phyloP scores from a whole-genome alignment of 2,888 invertebrate genomes.

The Eulithis testata region DNA sequence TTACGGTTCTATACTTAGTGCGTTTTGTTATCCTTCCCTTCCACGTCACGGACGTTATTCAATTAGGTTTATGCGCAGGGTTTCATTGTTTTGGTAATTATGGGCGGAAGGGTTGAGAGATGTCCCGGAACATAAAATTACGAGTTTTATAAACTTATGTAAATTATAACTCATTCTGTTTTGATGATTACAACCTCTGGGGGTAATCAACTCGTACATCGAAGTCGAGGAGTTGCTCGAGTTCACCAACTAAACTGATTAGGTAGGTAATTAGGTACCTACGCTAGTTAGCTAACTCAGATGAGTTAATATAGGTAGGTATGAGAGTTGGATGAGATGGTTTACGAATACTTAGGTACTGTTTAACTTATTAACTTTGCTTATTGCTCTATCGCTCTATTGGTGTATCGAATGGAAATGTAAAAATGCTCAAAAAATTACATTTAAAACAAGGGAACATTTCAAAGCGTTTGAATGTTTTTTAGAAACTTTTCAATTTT shows the following conservation, averaged over 20 bases:
- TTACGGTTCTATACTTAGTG: slow-evolving; percentile 3
- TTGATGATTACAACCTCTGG: slow-evolving; percentile 8
- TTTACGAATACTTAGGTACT: no score
- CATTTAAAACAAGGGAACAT: no score
- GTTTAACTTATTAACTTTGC: no score
- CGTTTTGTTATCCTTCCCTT: background rate
- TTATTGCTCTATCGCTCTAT: no score
- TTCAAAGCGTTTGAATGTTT: no score
- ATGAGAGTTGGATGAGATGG: no score
- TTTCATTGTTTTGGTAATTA: slow-evolving; percentile 19
- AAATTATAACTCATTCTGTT: slow-evolving; percentile 14
- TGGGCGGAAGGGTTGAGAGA: slow-evolving; percentile 9
- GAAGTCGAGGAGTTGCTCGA: background rate
- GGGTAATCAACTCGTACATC: background rate
- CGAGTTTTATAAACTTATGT: slow-evolving; percentile 12
- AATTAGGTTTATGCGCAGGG: slow-evolving; percentile 21
- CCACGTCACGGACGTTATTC: slow-evolving; percentile 8
- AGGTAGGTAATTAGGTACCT: background rate
- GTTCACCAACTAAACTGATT: background rate
- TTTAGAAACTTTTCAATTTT: no score
- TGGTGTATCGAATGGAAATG: no score
- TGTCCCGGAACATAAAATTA: slow-evolving; percentile 12
- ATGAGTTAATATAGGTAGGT: no score
- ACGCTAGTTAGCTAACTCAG: no score
- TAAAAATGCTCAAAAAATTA: no score